phyloP scores from a whole-genome alignment of 2,113 vertebrate genomes.

The Micronycteris hirsuta region DNA sequence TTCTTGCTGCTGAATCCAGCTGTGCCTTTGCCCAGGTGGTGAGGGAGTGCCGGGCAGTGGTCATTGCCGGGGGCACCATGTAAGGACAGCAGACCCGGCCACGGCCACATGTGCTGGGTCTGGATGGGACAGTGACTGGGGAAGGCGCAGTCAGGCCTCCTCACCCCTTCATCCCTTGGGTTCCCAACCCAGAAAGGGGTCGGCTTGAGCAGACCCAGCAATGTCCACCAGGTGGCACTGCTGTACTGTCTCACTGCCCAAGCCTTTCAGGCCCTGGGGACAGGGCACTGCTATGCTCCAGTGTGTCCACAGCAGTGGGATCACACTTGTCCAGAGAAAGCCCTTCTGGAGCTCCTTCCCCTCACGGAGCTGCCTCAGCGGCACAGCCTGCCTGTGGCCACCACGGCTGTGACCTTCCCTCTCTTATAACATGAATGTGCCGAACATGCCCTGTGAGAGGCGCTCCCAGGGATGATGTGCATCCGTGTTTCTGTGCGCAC shows the following conservation, averaged over 20 bases:
- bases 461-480: too few species aligned
- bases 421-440: neutral
- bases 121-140: too few species aligned
- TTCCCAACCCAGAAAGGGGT: neutral
- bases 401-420: neutral
- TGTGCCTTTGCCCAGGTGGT: slow-evolving; percentile 90
- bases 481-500: too few species aligned
- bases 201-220: neutral
- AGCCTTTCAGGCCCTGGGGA: neutral
- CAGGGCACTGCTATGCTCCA: neutral
- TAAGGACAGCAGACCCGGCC: slow-evolving; percentile 66
- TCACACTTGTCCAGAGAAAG: neutral
- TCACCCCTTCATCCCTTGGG: too few species aligned
- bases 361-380: neutral
- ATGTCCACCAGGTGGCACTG: slow-evolving; percentile 26
- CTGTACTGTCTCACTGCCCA: neutral
- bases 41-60: slow-evolving; percentile 89
- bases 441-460: too few species aligned
- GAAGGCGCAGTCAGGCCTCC: neutral
- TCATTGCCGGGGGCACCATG: slow-evolving; percentile 95
- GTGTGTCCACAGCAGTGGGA: neutral
- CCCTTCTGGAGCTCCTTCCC: neutral
- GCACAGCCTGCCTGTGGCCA: neutral
- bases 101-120: too few species aligned
- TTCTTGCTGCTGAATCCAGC: slow-evolving; percentile 93